phyloP scores from a whole-genome alignment of 2,113 vertebrate genomes.

The Pseudorasbora parva region DNA sequence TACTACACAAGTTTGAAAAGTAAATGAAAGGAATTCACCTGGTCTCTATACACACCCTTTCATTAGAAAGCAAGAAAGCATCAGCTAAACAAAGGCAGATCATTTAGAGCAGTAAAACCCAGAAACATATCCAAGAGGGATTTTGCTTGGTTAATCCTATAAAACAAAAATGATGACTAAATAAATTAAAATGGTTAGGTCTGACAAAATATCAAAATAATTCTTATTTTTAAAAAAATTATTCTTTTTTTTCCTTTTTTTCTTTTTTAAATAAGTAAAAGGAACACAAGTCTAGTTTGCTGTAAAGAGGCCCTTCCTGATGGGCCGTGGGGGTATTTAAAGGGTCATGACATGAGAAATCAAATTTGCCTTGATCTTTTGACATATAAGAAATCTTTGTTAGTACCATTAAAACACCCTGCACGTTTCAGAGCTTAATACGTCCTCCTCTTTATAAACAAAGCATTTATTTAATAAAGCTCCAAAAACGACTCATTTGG shows the following conservation, averaged over 20 bases:
- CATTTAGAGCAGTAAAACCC: background rate
- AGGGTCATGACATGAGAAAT: too few relatives aligned
- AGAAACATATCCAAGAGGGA: background rate
- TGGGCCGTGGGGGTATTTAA: background rate
- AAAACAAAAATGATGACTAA: background rate
- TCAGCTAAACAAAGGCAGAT: background rate
- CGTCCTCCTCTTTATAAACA: too few relatives aligned
- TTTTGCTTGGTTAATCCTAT: background rate
- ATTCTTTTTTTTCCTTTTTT: too few relatives aligned
- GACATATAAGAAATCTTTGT: too few relatives aligned
- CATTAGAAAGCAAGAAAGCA: conserved; percentile 13
- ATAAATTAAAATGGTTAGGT: background rate
- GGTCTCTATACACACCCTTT: conserved; percentile 9
- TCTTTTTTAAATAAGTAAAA: background rate
- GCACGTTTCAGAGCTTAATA: too few relatives aligned
- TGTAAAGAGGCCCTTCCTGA: background rate
- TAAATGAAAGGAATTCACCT: background rate
- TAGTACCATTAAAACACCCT: too few relatives aligned
- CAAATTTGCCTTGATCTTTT: too few relatives aligned
- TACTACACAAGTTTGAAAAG: background rate
- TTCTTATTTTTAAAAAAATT: background rate
- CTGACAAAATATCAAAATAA: background rate
- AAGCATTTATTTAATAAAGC: too few relatives aligned
- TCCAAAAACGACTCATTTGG: too few relatives aligned
- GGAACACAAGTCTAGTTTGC: background rate